phyloP scores from a whole-genome alignment of 2,113 vertebrate species.

The Orcinus orca region DNA sequence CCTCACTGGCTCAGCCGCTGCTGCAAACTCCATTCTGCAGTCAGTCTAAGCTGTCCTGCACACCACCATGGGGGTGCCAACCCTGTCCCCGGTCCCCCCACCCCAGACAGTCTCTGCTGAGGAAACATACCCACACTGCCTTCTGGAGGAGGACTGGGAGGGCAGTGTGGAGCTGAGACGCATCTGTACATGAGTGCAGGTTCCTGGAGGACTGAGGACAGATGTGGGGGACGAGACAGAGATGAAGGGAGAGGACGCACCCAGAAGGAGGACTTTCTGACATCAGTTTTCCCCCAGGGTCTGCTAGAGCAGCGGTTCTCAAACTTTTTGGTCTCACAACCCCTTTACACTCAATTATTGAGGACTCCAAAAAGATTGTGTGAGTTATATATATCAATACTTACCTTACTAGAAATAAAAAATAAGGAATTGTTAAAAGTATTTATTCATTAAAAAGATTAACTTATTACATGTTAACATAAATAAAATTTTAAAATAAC shows the following conservation, averaged over 20 bases:
- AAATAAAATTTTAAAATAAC: background rate
- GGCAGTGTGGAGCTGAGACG: background rate
- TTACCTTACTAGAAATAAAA: background rate
- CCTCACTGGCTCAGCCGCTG: background rate
- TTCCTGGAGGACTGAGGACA: background rate
- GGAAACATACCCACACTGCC: background rate
- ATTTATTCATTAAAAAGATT: background rate
- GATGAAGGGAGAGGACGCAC: background rate
- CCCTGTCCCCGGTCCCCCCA: background rate
- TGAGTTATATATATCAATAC: background rate
- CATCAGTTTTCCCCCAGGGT: background rate
- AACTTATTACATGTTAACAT: background rate
- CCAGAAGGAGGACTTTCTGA: background rate
- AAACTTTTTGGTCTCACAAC: background rate
- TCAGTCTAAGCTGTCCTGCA: background rate
- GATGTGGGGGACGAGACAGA: background rate
- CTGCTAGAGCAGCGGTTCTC: background rate
- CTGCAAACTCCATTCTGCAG: background rate
- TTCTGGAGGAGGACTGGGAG: background rate
- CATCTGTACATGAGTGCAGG: background rate
- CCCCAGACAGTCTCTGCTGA: background rate
- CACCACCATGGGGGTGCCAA: background rate
- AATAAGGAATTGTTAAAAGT: background rate
- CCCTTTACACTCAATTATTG: background rate
- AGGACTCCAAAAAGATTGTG: background rate